Evolutionary conservation across 2,888 invertebrate genomes (phyloP).

Genomic region (Pilophorus perplexus): DNA sequence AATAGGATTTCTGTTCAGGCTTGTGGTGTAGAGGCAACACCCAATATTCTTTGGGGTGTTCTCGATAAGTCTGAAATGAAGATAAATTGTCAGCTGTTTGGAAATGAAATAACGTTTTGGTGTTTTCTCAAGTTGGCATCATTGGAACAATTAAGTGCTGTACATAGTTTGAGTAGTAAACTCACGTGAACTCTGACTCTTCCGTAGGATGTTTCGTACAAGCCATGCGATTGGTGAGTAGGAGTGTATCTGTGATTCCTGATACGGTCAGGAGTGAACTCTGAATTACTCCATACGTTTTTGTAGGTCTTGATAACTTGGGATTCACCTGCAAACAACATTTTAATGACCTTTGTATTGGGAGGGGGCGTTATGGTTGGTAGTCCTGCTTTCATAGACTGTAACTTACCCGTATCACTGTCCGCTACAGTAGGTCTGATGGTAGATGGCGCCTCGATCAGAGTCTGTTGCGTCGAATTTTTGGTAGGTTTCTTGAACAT

Average conservation of each 20-base stretch:
- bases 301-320: not conserved
- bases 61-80: slow-evolving; percentile 23
- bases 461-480: not conserved
- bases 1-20: slow-evolving; percentile 12
- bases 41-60: slow-evolving; percentile 22
- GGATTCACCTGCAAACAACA: slow-evolving; percentile 27
- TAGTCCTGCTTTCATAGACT: not conserved
- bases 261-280: slow-evolving; percentile 15
- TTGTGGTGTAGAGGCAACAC: not conserved
- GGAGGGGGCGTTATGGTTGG: not conserved
- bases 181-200: slow-evolving; percentile 23
- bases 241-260: slow-evolving; percentile 1
- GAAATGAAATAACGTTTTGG: not conserved
- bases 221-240: not conserved
- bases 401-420: not conserved
- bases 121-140: not conserved
- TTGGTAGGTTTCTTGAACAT: slow-evolving; percentile 12
- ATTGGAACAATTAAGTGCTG: not conserved
- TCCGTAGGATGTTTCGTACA: slow-evolving; percentile 16
- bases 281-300: slow-evolving; percentile 4
- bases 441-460: not conserved
- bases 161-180: too few relatives aligned
- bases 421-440: not conserved
- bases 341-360: too few relatives aligned
- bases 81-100: not conserved